Conservation (phyloP, 2,113 vertebrate genomes). For the Suricata suricatta region DNA sequence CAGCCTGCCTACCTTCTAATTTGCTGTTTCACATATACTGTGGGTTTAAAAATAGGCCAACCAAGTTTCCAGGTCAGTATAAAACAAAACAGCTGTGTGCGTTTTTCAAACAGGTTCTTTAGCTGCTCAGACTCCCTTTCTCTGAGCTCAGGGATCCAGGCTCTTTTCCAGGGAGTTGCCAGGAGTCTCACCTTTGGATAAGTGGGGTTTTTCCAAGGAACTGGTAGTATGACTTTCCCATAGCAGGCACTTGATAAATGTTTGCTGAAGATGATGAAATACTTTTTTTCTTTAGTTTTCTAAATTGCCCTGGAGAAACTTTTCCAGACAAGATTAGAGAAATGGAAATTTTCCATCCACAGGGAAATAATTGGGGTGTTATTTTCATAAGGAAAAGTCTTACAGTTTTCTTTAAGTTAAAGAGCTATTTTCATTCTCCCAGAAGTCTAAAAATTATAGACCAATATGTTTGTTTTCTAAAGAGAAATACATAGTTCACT, state of each 20-base stretch:
- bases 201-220: slow-evolving; percentile 39
- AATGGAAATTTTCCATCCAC: slow-evolving; percentile 54
- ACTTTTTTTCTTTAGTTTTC: slow-evolving; percentile 61
- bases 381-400: slow-evolving; percentile 34
- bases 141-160: not conserved
- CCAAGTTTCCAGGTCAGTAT: not conserved
- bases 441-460: slow-evolving; percentile 19
- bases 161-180: not conserved
- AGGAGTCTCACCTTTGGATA: slow-evolving; percentile 35
- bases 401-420: slow-evolving; percentile 57
- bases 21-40: not conserved
- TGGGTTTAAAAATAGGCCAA: not conserved
- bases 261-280: slow-evolving; percentile 65
- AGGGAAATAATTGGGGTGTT: slow-evolving; percentile 41
- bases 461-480: slow-evolving; percentile 52
- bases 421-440: slow-evolving; percentile 43
- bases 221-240: slow-evolving; percentile 40
- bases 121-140: not conserved
- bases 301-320: slow-evolving; percentile 55
- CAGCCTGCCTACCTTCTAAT: not conserved
- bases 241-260: slow-evolving; percentile 48
- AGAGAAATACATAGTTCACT: slow-evolving; percentile 47
- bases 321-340: slow-evolving; percentile 61
- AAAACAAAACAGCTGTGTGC: slow-evolving; percentile 18
- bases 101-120: not conserved